A percentile compares a stretch with the other conserved stretches of the same genome.
Conservation (phyloP, 1,140 invertebrate species). For the Anastrepha ludens region DNA sequence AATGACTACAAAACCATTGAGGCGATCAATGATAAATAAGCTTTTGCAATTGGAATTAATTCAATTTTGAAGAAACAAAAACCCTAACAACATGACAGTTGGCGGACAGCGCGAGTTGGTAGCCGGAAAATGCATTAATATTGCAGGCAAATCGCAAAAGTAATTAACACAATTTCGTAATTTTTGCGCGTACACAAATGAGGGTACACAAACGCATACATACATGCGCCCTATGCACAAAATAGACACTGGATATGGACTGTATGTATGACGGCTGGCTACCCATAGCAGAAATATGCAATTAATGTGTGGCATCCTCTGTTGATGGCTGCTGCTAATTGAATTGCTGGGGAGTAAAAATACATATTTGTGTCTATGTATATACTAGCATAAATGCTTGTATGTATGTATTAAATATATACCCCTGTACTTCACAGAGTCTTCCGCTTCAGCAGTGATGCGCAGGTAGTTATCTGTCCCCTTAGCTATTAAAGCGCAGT, state of each 20-base stretch:
- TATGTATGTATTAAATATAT: too few relatives aligned
- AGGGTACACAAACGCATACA: too few relatives aligned
- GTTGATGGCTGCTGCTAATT: too few relatives aligned
- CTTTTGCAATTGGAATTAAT: not conserved
- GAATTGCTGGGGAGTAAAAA: not conserved
- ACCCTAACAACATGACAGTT: not conserved
- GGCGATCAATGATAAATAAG: not conserved
- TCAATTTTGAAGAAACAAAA: constrained; percentile 8
- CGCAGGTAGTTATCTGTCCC: too few relatives aligned
- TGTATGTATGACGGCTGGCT: too few relatives aligned
- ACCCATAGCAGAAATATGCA: too few relatives aligned
- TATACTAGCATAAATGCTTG: not conserved
- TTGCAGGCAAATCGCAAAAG: constrained; percentile 13
- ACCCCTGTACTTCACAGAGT: too few relatives aligned
- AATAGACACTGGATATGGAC: too few relatives aligned
- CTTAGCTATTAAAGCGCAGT: not conserved
- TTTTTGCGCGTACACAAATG: not conserved
- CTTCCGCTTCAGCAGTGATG: too few relatives aligned
- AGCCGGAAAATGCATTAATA: not conserved
- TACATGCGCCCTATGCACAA: too few relatives aligned
- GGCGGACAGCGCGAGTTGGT: not conserved
- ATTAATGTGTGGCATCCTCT: too few relatives aligned
- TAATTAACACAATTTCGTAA: constrained; percentile 41
- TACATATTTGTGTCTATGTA: not conserved
- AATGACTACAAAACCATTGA: constrained; percentile 13